Evolutionary conservation across 2,797 vertebrate species (phyloP), one percentile per base, ranked within the genome.

Genomic region (Sternarchorhynchus goeldii): DNA sequence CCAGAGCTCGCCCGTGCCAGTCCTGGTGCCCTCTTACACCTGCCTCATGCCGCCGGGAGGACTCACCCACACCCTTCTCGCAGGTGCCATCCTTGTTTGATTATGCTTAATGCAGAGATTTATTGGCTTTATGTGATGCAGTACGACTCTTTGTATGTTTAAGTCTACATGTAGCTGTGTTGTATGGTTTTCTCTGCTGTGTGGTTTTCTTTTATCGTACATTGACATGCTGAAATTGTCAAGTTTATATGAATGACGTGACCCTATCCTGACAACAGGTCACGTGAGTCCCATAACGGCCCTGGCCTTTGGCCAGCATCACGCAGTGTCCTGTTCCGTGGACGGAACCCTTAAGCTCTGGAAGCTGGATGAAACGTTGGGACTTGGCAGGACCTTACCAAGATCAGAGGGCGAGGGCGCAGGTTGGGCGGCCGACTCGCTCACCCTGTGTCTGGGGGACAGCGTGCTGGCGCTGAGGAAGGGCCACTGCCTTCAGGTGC

Each of bases 11-110:
- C 88, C 88, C n/a, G 80, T 92, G 72, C 88, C 91, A 34, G 89
- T 91, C n/a, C 86, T 93, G 81, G 75, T 92, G 77, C 92, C 92
- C 71, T 92, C 91, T 41, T 89, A 88, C 82, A 90, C 88, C 41
- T 93, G 89, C 70, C 86, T 93, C 41, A 75, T 91, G 80, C 85
- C 90, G 55, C 90, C 91, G 64, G 87, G 90, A 55, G 88, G 88
- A 17, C 87, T 91, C 29, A 77, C 81, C 20, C 87, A 88, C 80
- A 85, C 82, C 39, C 64, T 85, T 6, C 73, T 93, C 73, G 85
- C 89, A 88, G 92, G 92, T 93, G 84, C 12, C 45, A 16, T 5
- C 36, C 32, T 63, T 8, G 17, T 21, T 2, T 6, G 17, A 32
- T 31, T 1, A 14, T 0, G 21, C 29, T 31, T 31, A 7, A 73